Conservation (phyloP, 2,113 vertebrate species). For the Rana temporaria region DNA sequence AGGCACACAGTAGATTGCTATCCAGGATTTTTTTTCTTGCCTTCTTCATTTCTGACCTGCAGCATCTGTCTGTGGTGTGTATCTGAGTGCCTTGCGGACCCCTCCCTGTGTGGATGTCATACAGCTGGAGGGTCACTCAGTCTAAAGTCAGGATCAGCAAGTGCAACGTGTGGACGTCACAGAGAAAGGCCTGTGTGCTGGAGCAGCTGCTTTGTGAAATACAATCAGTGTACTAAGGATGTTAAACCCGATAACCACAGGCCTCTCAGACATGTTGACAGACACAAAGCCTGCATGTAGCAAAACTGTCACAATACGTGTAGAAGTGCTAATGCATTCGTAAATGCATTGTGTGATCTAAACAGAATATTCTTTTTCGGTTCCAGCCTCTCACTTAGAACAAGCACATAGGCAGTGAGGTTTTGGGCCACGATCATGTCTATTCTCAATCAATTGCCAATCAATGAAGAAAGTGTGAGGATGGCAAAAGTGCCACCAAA, state of each 20-base stretch:
- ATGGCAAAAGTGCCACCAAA: too few species aligned
- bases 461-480: too few species aligned
- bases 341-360: too few species aligned
- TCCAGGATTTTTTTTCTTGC: not conserved
- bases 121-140: conserved; percentile 26
- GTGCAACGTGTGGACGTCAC: conserved; percentile 32
- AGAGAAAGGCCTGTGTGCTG: conserved; percentile 9
- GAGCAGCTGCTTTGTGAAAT: conserved; percentile 15
- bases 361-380: too few species aligned
- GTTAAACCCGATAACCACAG: not conserved
- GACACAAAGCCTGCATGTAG: too few species aligned
- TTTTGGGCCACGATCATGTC: too few species aligned
- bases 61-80: not conserved
- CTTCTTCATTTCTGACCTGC: not conserved
- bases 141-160: not conserved
- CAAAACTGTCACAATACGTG: too few species aligned
- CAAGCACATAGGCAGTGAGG: too few species aligned
- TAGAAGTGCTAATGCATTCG: too few species aligned
- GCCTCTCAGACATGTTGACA: not conserved
- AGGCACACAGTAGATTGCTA: too few species aligned
- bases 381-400: too few species aligned
- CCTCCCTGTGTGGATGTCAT: not conserved
- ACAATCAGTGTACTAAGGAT: conserved; percentile 23
- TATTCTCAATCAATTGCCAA: too few species aligned
- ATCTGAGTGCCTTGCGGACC: not conserved